Evolutionary conservation across 2,888 invertebrate species (phyloP).

Genomic region (Theretra japonica): DNA sequence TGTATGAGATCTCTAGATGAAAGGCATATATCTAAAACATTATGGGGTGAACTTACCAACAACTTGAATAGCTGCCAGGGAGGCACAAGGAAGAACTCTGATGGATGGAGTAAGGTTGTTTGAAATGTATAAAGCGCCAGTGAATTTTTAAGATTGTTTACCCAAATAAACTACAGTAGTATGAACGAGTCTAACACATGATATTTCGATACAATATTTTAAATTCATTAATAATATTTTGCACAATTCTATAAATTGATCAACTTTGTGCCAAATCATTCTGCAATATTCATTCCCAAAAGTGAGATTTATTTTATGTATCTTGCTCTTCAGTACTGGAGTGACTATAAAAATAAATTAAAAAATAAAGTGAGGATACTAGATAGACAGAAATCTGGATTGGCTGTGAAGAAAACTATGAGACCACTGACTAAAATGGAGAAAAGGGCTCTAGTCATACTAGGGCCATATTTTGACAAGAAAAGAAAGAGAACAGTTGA

Average conservation of each 20-base stretch:
- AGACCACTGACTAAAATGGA: slow-evolving; percentile 65
- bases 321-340: slow-evolving; percentile 66
- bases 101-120: slow-evolving; percentile 71
- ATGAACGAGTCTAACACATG: no score
- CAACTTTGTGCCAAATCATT: no score
- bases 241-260: no score
- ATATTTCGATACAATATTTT: no score
- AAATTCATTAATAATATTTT: no score
- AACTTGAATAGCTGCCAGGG: slow-evolving; percentile 55
- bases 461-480: slow-evolving; percentile 64
- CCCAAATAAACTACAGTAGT: no score
- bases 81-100: slow-evolving; percentile 60
- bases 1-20: slow-evolving; percentile 61
- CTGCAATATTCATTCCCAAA: not conserved
- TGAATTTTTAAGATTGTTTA: no score
- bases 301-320: not conserved
- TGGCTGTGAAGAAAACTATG: slow-evolving; percentile 46
- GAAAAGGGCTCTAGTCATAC: slow-evolving; percentile 60
- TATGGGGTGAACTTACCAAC: slow-evolving; percentile 65
- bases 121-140: no score
- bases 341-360: slow-evolving; percentile 71
- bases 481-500: slow-evolving; percentile 45
- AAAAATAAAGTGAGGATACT: slow-evolving; percentile 62
- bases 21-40: slow-evolving; percentile 60
- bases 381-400: slow-evolving; percentile 52